Conservation (phyloP, 2,797 vertebrate genomes). For the Sebastes trivittatus region DNA sequence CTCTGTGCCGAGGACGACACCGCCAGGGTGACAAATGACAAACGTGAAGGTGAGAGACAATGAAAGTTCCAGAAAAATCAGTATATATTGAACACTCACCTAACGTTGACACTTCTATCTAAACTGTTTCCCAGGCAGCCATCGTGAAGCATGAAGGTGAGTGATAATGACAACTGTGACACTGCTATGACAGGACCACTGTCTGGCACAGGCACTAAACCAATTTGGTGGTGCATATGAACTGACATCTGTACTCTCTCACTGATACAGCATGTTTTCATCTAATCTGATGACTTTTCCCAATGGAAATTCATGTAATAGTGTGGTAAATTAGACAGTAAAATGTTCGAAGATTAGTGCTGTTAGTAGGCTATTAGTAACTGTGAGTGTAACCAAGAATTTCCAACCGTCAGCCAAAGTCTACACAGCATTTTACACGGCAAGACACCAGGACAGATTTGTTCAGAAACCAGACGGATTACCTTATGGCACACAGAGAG, state of each 20-base stretch:
- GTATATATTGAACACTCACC: conserved; percentile 21
- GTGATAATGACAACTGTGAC: conserved; percentile 48
- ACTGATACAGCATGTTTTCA: neutral
- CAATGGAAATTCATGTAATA: neutral
- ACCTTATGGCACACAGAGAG: conserved; percentile 10
- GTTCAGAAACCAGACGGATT: conserved; percentile 33
- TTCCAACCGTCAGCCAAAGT: neutral
- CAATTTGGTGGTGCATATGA: conserved; percentile 21
- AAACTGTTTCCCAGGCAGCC: conserved; percentile 44
- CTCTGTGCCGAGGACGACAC: neutral
- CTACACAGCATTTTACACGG: neutral
- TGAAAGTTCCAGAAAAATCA: conserved; percentile 35
- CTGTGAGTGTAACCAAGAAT: neutral
- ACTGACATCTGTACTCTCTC: conserved; percentile 27
- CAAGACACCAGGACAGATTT: conserved; percentile 24
- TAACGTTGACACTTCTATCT: conserved; percentile 33
- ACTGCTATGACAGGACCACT: conserved; percentile 18
- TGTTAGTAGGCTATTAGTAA: neutral
- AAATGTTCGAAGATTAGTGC: neutral
- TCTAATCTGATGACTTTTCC: neutral
- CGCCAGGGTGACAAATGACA: conserved; percentile 42
- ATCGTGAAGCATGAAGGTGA: conserved; percentile 45
- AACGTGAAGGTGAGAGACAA: conserved; percentile 52
- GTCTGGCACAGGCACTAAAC: conserved; percentile 17
- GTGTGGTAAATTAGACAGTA: neutral